Base-by-base conservation (phyloP, 2,797 vertebrate species). In the Bradypus variegatus region DNA sequence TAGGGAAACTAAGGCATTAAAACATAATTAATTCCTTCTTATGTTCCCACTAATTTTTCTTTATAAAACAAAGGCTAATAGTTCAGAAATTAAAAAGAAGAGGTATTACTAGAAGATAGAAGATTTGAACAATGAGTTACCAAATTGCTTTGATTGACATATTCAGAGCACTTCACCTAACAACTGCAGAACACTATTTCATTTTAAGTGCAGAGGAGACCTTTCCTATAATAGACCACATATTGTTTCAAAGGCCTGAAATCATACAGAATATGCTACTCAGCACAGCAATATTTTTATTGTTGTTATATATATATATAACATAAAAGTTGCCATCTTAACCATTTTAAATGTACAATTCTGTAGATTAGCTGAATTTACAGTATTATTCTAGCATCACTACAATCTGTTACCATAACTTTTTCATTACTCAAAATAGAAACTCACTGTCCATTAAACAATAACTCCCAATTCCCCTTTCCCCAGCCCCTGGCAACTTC, bases 1-100 rank as follows among this genome's bases (percentile, higher is more conserved):
- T 81, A 91, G 33, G 92, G 62, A 90, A 94, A 89, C 86, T 87
- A 94, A 95, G 72, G 36, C 76, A 88, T 81, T 91, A 88, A 93
- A 75, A 67, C 10, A 58, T 69, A 94, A 94, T 91, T 95, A 55
- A 90, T 83, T 65, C 50, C 69, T 31, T 27, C 19, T 89, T 91
- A 50, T 72, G 60, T 80, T 91, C 69, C 79, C 55, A 92, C 60
- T 82, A 88, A 92, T 60, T 92, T 12, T 78, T 93, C 75, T 80
- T 77, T 11, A 50, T 69, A 60, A 85, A 89, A 94, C 14, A 92
- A 92, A 93, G 72, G 58, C 88, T 91, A 94, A 75, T 79, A 92
- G 91, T 89, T 94, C 29, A 93, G 84, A 87, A 84, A 86, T 73
- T 92, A 12, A 85, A 16, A 15, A 85, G 48, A 69, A 58, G 65